These are phyloP conservation scores for Augochlorella aurata DNA, from an alignment of 2,888 invertebrate genomes.

Conservation along the genomic window DNA sequence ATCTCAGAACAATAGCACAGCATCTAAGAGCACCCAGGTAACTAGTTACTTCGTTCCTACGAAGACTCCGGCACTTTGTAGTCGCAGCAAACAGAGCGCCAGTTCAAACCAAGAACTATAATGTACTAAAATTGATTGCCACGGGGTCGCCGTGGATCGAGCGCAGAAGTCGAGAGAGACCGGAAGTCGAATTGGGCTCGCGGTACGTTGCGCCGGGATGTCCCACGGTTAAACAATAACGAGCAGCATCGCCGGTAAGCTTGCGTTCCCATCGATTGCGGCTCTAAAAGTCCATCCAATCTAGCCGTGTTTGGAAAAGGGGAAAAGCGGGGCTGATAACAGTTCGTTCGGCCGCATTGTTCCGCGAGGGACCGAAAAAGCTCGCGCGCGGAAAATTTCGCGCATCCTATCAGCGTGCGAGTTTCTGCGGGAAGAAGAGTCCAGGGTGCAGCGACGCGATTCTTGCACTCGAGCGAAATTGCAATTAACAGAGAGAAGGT, in stretches of 20 bases:
- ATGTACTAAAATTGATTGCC: too few species aligned
- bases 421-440: too few species aligned
- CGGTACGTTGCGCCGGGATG: too few species aligned
- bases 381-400: neutral
- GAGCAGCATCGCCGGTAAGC: conserved; percentile 1
- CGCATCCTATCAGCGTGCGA: neutral
- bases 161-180: too few species aligned
- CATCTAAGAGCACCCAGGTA: too few species aligned
- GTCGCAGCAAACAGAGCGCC: too few species aligned
- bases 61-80: too few species aligned
- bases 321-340: conserved; percentile 18
- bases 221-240: neutral
- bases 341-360: conserved; percentile 1
- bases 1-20: too few species aligned
- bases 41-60: too few species aligned
- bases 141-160: too few species aligned
- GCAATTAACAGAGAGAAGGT: conserved; percentile 59
- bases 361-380: neutral
- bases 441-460: conserved; percentile 4
- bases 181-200: too few species aligned
- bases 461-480: conserved; percentile 61
- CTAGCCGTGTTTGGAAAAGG: conserved; percentile 19
- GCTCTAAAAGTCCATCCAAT: conserved; percentile 30
- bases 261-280: conserved; percentile 23
- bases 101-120: too few species aligned